These are phyloP conservation scores for Pseudochaenichthys georgianus DNA, from an alignment of 2,797 vertebrate species.

Conservation along the genomic window DNA sequence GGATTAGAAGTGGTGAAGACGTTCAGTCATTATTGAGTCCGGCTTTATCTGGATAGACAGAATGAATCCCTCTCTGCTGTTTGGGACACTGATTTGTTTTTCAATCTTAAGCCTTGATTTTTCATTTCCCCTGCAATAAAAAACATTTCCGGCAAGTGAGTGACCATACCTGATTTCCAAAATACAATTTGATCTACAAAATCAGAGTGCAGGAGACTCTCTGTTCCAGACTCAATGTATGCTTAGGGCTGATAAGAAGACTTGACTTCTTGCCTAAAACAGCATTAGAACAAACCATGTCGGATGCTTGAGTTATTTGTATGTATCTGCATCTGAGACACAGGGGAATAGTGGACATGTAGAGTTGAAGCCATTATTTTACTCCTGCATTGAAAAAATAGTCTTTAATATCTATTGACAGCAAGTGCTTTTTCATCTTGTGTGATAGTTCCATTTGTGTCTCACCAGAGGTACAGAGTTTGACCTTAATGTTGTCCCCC, in stretches of 20 bases:
- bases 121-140: not conserved
- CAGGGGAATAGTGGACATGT: not conserved
- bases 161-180: not conserved
- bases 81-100: not conserved
- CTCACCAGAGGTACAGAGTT: slow-evolving; percentile 1
- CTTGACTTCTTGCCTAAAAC: not conserved
- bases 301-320: not conserved
- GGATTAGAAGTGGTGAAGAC: too few relatives aligned
- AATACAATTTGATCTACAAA: not conserved
- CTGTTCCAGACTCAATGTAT: not conserved
- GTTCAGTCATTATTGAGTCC: too few relatives aligned
- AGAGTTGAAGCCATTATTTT: slow-evolving; percentile 6
- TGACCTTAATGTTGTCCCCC: slow-evolving; percentile 14
- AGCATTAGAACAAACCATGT: not conserved
- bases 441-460: slow-evolving; percentile 1
- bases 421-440: slow-evolving; percentile 9
- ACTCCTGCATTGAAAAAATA: slow-evolving; percentile 1
- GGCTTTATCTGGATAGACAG: too few relatives aligned
- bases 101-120: not conserved
- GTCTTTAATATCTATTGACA: slow-evolving; percentile 22
- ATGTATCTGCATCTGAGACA: not conserved
- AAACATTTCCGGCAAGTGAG: not conserved
- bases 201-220: not conserved
- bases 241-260: not conserved
- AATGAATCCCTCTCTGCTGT: not conserved